Conservation (phyloP, 1,140 invertebrate species). For the Aporrectodea caliginosa region DNA sequence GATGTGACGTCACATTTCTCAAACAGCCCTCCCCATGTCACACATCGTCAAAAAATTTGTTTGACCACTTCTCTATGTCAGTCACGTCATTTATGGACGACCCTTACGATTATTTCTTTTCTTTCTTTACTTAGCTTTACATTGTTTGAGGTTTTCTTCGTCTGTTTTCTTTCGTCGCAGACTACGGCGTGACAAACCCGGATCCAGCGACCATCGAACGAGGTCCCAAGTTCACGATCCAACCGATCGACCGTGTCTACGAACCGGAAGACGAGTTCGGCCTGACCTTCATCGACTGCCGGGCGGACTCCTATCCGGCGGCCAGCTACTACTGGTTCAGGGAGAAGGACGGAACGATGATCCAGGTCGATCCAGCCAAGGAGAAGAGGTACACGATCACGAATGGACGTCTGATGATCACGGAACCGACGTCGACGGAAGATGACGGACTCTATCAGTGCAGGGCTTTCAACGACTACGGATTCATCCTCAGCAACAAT, state of each 20-base stretch:
- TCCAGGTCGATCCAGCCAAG: conserved; percentile 15
- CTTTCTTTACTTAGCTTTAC: too few species aligned
- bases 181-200: conserved; percentile 34
- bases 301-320: conserved; percentile 45
- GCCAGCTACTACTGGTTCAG: conserved; percentile 21
- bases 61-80: too few species aligned
- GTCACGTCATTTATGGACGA: too few species aligned
- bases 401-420: conserved; percentile 84
- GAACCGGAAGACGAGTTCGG: conserved; percentile 5
- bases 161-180: too few species aligned
- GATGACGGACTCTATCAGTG: conserved; percentile 89
- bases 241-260: conserved; percentile 66
- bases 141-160: too few species aligned
- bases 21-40: too few species aligned
- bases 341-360: conserved; percentile 41
- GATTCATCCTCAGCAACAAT: conserved; percentile 81
- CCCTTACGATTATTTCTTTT: too few species aligned
- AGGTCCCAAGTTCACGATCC: conserved; percentile 81
- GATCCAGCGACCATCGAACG: conserved; percentile 75
- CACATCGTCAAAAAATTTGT: too few species aligned
- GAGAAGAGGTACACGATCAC: conserved; percentile 77
- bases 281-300: conserved; percentile 60
- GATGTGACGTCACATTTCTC: too few species aligned
- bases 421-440: conserved; percentile 64
- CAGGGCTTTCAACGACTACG: conserved; percentile 82